Base-by-base conservation (phyloP, 2,113 vertebrate species). In the Myrmophylax atrothorax region DNA sequence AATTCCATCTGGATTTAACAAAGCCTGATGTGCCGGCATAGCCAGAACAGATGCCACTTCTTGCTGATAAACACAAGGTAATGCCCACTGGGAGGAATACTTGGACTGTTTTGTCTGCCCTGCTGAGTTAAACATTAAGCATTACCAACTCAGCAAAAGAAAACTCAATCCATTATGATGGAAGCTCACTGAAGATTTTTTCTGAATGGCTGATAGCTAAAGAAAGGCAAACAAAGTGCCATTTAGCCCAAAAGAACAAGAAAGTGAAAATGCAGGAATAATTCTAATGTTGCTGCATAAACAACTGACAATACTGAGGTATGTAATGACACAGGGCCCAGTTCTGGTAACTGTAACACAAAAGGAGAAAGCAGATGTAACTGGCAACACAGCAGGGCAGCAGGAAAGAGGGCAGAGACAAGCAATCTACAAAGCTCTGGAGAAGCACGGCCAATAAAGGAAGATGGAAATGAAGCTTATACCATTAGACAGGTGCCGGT, bases 401-500 rank as follows among this genome's bases (percentile, higher is more conserved):
- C 8, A 4, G 42, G 29, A 17, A 88, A 79, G 79, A 79, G 49
- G 38, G 66, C 25, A 79, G 63, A 73, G 68, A 79, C 24, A 64
- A 37, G 60, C 79, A 89, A 81, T 49, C 3, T 4, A 52, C 68
- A 94, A 69, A 82, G 75, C 49, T 92, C 55, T 53, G 62, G 72
- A 79, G 64, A 94, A 92, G 53, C 18, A 72, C 10, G 29, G 81
- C 29, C 53, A 82, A 38, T 44, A 90, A 87, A 85, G 20, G 62
- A 35, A 67, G 52, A 53, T 42, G 55, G 72, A 75, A 84, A 55
- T 49, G 28, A 70, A 55, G 46, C 40, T 95, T 96, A 83, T 98
- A 99, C 99, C 99, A 99, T 99, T 58, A 99, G 98, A 94, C 99
- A 99, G 84, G 99, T 99, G 81, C 99, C 98, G 0, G 99, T 99